Conservation (phyloP, 1,140 invertebrate species). For the Aphelenchoides avenae region DNA sequence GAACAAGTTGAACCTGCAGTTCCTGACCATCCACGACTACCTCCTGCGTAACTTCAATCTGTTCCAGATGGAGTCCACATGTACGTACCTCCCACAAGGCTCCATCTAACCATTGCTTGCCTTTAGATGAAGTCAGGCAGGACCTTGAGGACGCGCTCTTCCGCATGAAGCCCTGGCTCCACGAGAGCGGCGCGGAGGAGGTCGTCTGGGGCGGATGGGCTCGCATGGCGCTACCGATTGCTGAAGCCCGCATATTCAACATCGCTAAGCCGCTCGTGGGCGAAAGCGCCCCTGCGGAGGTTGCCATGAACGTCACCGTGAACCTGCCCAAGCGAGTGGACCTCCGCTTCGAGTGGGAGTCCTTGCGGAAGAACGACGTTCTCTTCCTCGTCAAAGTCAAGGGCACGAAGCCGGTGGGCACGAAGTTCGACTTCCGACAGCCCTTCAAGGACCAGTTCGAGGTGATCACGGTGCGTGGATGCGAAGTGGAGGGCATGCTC, state of each 20-base stretch:
- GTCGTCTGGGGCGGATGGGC: slow-evolving; percentile 94
- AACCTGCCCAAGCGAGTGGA: slow-evolving; percentile 81
- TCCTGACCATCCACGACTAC: slow-evolving; percentile 96
- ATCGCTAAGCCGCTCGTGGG: slow-evolving; percentile 69
- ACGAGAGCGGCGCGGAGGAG: slow-evolving; percentile 69
- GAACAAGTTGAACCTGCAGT: slow-evolving; percentile 96
- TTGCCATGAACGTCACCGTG: slow-evolving; percentile 86
- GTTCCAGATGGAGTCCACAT: slow-evolving; percentile 94
- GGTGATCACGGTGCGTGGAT: slow-evolving; percentile 83
- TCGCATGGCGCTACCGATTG: slow-evolving; percentile 91
- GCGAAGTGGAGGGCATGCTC: slow-evolving; percentile 98
- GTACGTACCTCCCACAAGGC: slow-evolving; percentile 64
- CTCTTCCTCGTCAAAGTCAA: slow-evolving; percentile 89
- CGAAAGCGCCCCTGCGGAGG: slow-evolving; percentile 81
- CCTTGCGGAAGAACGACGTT: slow-evolving; percentile 90
- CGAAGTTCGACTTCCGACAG: slow-evolving; percentile 62
- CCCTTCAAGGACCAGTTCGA: slow-evolving; percentile 86
- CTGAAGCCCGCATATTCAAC: slow-evolving; percentile 79
- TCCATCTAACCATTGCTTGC: slow-evolving; percentile 33
- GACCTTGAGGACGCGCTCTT: slow-evolving; percentile 95
- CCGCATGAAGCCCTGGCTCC: slow-evolving; percentile 84
- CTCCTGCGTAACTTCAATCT: slow-evolving; percentile 93
- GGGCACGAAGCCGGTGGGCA: slow-evolving; percentile 74
- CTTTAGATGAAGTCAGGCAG: slow-evolving; percentile 85
- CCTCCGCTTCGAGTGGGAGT: slow-evolving; percentile 92